Percentiles rank a stretch among this genome's conserved stretches.
phyloP scores from a whole-genome alignment of 2,113 vertebrate genomes.

The Pithys albifrons region DNA sequence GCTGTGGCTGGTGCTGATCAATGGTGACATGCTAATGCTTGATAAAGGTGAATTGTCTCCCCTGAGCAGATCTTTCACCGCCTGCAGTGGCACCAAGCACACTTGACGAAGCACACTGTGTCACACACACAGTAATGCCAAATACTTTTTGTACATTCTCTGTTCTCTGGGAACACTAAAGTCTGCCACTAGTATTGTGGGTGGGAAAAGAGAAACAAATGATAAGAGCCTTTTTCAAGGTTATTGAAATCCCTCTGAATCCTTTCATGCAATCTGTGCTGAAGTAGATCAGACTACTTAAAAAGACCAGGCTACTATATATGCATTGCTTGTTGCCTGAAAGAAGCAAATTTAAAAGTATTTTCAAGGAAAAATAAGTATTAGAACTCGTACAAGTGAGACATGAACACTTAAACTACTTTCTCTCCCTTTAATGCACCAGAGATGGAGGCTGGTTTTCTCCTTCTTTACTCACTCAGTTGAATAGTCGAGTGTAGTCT shows the following conservation, averaged over 20 bases:
- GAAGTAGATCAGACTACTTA: not conserved
- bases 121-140: not conserved
- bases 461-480: not conserved
- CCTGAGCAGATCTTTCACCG: not conserved
- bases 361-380: not conserved
- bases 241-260: conserved; percentile 21
- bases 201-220: conserved; percentile 6
- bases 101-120: not conserved
- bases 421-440: not conserved
- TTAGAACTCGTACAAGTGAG: not conserved
- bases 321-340: not conserved
- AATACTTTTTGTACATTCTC: not conserved
- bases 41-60: not conserved
- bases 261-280: not conserved
- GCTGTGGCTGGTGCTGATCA: conserved; percentile 4
- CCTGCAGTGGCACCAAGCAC: not conserved
- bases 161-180: conserved; percentile 17
- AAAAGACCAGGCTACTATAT: not conserved
- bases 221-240: not conserved
- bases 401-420: not conserved
- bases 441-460: not conserved
- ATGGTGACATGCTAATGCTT: not conserved
- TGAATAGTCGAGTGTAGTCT: not conserved
- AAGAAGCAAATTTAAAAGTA: not conserved
- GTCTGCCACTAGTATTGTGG: conserved; percentile 10